Conservation (phyloP, 2,797 vertebrate species). For the Lemur catta region DNA sequence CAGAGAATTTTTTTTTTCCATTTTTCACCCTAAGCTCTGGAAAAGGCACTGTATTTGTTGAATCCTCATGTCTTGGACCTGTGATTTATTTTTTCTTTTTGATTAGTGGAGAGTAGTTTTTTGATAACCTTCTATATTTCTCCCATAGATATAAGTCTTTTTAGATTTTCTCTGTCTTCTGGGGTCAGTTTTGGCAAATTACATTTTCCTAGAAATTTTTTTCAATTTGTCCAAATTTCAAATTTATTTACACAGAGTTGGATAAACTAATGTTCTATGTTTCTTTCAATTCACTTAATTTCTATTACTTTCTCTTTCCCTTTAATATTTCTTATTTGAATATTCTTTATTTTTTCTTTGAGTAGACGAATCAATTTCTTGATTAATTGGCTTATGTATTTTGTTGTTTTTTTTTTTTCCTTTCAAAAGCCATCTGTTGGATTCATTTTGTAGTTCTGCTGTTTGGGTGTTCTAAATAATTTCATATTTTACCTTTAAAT, state of each 20-base stretch:
- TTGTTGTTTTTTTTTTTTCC: background rate
- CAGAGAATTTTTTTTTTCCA: background rate
- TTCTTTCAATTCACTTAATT: background rate
- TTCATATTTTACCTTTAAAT: background rate
- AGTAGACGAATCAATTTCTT: background rate
- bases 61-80: background rate
- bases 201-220: background rate
- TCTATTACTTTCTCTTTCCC: background rate
- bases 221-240: background rate
- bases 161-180: background rate
- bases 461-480: background rate
- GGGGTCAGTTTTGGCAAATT: background rate
- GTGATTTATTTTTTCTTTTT: background rate
- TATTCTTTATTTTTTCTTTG: background rate
- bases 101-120: background rate
- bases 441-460: background rate
- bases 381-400: background rate
- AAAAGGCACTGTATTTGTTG: background rate
- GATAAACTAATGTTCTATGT: background rate
- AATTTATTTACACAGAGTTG: background rate
- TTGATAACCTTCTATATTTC: background rate
- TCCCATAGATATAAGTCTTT: background rate
- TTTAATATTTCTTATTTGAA: background rate
- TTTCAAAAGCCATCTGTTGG: background rate
- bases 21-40: background rate